Evolutionary conservation across 2,113 vertebrate species (phyloP), one percentile per base, ranked within the genome.

Genomic region (Pyrgilauda ruficollis): DNA sequence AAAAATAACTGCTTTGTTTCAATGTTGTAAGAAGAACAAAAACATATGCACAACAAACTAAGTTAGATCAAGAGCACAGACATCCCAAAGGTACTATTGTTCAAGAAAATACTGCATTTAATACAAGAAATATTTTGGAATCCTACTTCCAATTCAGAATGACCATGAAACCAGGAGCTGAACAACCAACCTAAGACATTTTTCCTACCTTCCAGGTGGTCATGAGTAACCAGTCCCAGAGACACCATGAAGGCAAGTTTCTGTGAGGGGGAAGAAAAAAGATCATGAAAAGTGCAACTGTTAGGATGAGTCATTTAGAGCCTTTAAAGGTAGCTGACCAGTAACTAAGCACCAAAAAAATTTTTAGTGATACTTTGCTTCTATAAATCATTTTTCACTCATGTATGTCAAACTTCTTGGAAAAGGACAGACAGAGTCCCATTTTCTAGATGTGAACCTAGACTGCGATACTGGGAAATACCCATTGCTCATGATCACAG

Each of bases 211-310:
- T 99, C 99, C 95, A 99, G 96, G 97, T 99, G 99, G 97, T 99
- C 99, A 33, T 99, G 98, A 97, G 99, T 99, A 63, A 99, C 99
- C 62, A 99, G 97, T 67, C 99, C 99, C 84, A 99, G 97, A 93
- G 99, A 99, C 94, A 99, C 99, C 99, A 99, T 99, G 97, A 99
- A 99, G 97, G 99, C 99, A 97, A 99, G 98, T 99, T 99, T 99
- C 99, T 99, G 95, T 89, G 79, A 69, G 81, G 62, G 35, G 35
- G n/a, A 74, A 94, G 89, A 87, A 95, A 74, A 95, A 96, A 94
- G 50, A 52, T 44, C 10, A 81, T 31, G 59, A 92, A 53, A 96
- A 89, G 88, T 37, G 20, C 22, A 83, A 62, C 41, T 4, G 0
- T 44, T 77, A 91, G 47, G 13, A 59, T 35, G 7, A 84, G 35